Evolutionary conservation across 2,888 invertebrate species (phyloP).

Genomic region (Panzeria rudis): DNA sequence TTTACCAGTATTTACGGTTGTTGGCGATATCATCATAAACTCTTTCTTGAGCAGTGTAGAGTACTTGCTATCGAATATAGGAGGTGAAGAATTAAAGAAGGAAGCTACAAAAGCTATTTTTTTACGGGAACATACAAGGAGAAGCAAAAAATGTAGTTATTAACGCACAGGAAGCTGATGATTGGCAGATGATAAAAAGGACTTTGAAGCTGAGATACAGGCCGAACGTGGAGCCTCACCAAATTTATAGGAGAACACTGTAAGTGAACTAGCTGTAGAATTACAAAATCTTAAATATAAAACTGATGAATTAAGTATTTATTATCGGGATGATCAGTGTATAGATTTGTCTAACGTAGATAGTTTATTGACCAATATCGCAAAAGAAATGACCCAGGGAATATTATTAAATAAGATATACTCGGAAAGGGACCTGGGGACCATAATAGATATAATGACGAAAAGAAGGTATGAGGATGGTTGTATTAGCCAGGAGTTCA

Average conservation of each 20-base stretch:
- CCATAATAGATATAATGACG: slow-evolving; percentile 44
- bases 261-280: too few relatives aligned
- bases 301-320: too few relatives aligned
- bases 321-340: too few relatives aligned
- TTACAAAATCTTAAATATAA: too few relatives aligned
- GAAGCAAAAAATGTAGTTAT: slow-evolving; percentile 20
- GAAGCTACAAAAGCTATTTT: slow-evolving; percentile 3
- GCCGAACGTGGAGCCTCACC: neutral
- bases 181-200: slow-evolving; percentile 41
- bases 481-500: too few relatives aligned
- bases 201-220: slow-evolving; percentile 19
- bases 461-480: too few relatives aligned
- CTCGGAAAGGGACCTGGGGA: slow-evolving; percentile 19
- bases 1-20: slow-evolving; percentile 1
- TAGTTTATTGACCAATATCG: too few relatives aligned
- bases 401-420: too few relatives aligned
- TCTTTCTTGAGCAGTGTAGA: slow-evolving; percentile 12
- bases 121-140: slow-evolving; percentile 7
- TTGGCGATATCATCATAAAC: slow-evolving; percentile 8
- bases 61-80: neutral
- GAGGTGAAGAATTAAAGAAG: too few relatives aligned
- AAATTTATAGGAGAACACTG: too few relatives aligned
- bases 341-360: too few relatives aligned
- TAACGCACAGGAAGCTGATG: slow-evolving; percentile 13
- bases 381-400: slow-evolving; percentile 18